Base-by-base conservation (phyloP, 2,797 vertebrate genomes). In the Coranthus polyacanthus region DNA sequence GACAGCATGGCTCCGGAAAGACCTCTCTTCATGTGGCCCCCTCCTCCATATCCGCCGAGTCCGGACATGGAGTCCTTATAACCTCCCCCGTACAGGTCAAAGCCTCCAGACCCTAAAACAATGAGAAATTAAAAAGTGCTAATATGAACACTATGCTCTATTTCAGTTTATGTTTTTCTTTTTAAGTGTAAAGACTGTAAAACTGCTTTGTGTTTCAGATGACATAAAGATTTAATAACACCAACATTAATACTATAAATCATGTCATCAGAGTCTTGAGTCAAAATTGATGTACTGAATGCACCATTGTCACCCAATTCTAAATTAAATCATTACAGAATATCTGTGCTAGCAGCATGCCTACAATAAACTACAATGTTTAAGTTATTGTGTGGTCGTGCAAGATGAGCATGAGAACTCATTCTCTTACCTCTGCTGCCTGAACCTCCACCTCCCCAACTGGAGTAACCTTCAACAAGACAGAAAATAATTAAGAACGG, bases 11-110 rank as follows among this genome's bases (percentile, higher is more conserved):
- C 89, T 43, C 87, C 83, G 1, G 94, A 88, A 59, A 87, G 81
- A 81, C 94, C 83, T 82, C 93, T 85, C 85, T 94, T 94, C 90
- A 92, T 92, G 59, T 87, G 89, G 58, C 85, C 92, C 78, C 94
- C 94, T 15, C 94, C 94, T 29, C 95, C 94, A 12, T 95, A 95
- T 42, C 82, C 92, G 1, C 94, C 94, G 0, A 92, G 81, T 52
- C 90, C 85, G 1, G 93, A 92, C 91, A 92, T 87, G 0, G 92
- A 92, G 68, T 96, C 96, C 85, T 97, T 96, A 57, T 96, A 97
- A 36, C 95, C 92, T 47, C 87, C 89, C 1, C 95, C 93, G 5
- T 96, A 97, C 34, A 90, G 18, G 49, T 93, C 92, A 80, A 95
- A 98, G 16, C 88, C 92, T 68, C 95, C 94, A 0, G 95, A 96